Percentiles rank a stretch among this genome's conserved stretches.
Evolutionary conservation across 2,113 vertebrate genomes (phyloP).

Genomic region (Podilymbus podiceps): DNA sequence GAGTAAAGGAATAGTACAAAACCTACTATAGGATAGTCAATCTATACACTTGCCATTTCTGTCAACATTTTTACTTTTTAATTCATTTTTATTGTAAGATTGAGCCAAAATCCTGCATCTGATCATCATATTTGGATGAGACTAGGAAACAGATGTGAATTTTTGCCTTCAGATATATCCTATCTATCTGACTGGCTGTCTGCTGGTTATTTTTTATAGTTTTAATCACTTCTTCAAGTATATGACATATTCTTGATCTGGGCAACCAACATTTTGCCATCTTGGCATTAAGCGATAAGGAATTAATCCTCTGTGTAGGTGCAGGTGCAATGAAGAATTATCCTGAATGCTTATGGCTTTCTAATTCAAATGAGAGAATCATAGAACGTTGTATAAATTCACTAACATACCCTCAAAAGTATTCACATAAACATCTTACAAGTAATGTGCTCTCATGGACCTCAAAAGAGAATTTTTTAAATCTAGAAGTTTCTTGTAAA

Average conservation of each 20-base stretch:
- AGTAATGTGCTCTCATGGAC: background rate
- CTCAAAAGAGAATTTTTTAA: background rate
- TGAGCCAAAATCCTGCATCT: background rate
- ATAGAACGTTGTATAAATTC: background rate
- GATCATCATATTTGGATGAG: background rate
- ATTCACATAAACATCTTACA: background rate
- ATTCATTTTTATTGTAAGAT: background rate
- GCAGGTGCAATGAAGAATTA: constrained; percentile 25
- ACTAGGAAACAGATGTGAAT: constrained; percentile 26
- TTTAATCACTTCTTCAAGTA: constrained; percentile 19
- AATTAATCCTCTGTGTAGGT: constrained; percentile 20
- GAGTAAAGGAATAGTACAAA: background rate
- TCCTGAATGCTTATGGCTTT: background rate
- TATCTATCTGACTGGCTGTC: background rate
- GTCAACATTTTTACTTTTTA: background rate
- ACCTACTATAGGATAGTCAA: background rate
- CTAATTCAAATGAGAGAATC: constrained; percentile 16
- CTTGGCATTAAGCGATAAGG: background rate
- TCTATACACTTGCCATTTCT: background rate
- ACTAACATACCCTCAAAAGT: background rate
- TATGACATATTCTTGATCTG: background rate
- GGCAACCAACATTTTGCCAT: background rate
- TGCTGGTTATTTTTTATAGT: background rate
- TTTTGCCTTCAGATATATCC: background rate
- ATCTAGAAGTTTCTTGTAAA: background rate